Percentiles rank a stretch among this genome's conserved stretches.
These are phyloP conservation scores for Acromyrmex heyeri DNA, from an alignment of 1,140 invertebrate genomes.

Conservation along the genomic window DNA sequence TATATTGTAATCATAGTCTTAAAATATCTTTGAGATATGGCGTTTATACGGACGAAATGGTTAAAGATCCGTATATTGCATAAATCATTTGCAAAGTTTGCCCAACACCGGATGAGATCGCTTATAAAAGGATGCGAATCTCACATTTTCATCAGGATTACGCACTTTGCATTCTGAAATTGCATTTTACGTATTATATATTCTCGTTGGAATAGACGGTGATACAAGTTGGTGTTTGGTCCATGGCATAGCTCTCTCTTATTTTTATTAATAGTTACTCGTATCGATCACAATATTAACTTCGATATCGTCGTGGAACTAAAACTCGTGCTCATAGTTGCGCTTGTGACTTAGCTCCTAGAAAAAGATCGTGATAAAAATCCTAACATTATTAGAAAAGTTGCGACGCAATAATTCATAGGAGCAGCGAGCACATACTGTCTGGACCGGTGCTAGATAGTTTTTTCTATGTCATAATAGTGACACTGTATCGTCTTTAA, in stretches of 20 bases:
- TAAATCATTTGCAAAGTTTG: conserved; percentile 37
- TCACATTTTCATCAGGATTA: conserved; percentile 35
- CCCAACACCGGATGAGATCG: conserved; percentile 30
- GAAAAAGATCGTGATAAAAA: conserved; percentile 62
- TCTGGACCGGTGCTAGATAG: conserved; percentile 6
- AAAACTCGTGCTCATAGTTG: conserved; percentile 61
- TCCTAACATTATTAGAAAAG: conserved; percentile 66
- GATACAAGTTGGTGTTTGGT: conserved; percentile 59
- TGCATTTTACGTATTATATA: conserved; percentile 19
- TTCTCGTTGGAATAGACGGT: conserved; percentile 23
- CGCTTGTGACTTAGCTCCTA: conserved; percentile 61
- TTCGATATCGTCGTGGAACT: conserved; percentile 56
- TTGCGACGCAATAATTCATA: conserved; percentile 30
- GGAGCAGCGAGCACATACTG: conserved; percentile 35
- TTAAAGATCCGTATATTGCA: conserved; percentile 17
- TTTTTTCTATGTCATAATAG: neutral
- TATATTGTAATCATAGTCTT: conserved; percentile 27
- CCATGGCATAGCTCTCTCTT: conserved; percentile 51
- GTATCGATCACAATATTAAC: conserved; percentile 61
- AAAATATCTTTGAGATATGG: conserved; percentile 43
- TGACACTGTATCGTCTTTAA: neutral
- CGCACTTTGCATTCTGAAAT: conserved; percentile 29
- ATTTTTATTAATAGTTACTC: conserved; percentile 50
- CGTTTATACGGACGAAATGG: conserved; percentile 23
- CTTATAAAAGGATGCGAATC: conserved; percentile 29